phyloP scores from a whole-genome alignment of 2,797 vertebrate species.

The Megalops cyprinoides region DNA sequence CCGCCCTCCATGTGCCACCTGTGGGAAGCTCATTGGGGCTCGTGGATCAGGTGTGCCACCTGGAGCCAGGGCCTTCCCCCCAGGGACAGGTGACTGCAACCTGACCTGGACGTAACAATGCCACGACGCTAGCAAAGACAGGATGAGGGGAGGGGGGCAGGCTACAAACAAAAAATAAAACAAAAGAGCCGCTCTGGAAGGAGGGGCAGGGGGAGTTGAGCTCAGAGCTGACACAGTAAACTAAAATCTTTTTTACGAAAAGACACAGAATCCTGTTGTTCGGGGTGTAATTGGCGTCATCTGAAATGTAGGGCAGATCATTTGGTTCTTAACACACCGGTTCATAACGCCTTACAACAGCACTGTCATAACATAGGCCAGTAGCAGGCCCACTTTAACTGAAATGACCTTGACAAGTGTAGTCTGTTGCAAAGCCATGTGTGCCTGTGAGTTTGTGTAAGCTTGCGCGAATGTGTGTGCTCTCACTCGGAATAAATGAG shows the following conservation, averaged over 20 bases:
- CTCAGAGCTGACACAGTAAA: slow-evolving; percentile 69
- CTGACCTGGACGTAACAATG: slow-evolving; percentile 55
- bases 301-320: no score
- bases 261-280: not conserved
- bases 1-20: slow-evolving; percentile 53
- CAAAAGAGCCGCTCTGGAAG: no score
- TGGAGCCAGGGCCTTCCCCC: slow-evolving; percentile 56
- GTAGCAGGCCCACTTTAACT: not conserved
- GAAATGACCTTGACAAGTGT: not conserved
- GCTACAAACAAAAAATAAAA: not conserved
- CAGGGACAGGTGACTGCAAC: slow-evolving; percentile 44
- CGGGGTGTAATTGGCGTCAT: slow-evolving; percentile 8
- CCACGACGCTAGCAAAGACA: not conserved
- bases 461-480: not conserved
- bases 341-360: not conserved
- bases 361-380: slow-evolving; percentile 18
- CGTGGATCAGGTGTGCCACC: slow-evolving; percentile 58
- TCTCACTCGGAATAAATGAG: not conserved
- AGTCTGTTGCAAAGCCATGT: not conserved
- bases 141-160: not conserved
- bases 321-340: not conserved
- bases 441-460: no score
- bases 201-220: slow-evolving; percentile 33
- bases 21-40: slow-evolving; percentile 56
- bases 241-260: slow-evolving; percentile 32